Evolutionary conservation across 2,888 invertebrate species (phyloP), one percentile per base, ranked within the genome.

Genomic region (Phaonia tiefii): DNA sequence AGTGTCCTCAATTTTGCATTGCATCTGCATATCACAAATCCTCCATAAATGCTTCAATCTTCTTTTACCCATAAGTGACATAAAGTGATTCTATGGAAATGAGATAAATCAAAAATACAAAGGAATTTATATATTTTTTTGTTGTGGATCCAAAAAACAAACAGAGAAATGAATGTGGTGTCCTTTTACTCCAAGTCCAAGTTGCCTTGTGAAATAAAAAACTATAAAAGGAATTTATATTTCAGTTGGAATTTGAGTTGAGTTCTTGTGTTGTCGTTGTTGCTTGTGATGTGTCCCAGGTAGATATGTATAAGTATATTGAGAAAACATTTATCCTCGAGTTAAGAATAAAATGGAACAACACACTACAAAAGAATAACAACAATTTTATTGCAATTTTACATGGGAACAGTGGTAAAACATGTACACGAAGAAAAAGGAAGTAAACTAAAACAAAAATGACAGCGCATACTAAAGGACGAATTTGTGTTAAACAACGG

Each of bases 261-360:
- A n/a, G n/a, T 42, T 42, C 1, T 26, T 22, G n/a, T 39, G 20
- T 5, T 37, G 17, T 39, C 15, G 37, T 37, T 60, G 11, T 39
- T 10, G 39, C 10, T 17, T 3, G n/a, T 17, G 20, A 11, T 42
- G 63, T 67, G 51, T 26, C n/a, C n/a, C 66, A 67, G 66, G 66
- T 67, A 46, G 11, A 46, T 66, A n/a, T n/a, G n/a, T n/a, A n/a
- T n/a, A n/a, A n/a, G n/a, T n/a, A n/a, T n/a, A 66, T 46, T 46
- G 49, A 66, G 31, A 60, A 13, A 60, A 60, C 60, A 60, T 60
- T 60, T 60, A 60, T 60, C 39, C 60, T 60, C 60, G 42, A 42
- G 42, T 63, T 63, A 63, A 7, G 42, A 4, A 51, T 20, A 17
- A n/a, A 51, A 51, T 51, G 10, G 22, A 63, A 22, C 42, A 42